These are phyloP conservation scores for Epirrhoe tristata DNA, from an alignment of 2,888 invertebrate species.

Conservation along the genomic window DNA sequence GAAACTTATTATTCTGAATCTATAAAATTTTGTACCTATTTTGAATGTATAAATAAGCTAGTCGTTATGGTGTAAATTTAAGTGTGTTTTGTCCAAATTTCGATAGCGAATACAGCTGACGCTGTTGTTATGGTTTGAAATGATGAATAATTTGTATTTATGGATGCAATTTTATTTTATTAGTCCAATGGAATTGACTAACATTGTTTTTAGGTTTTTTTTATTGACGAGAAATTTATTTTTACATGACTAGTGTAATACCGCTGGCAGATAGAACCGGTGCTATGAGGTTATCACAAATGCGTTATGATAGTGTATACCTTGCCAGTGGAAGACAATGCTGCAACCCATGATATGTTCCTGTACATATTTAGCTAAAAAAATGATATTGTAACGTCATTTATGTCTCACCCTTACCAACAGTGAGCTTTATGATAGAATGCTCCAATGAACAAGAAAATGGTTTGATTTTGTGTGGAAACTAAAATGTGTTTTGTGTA, in stretches of 20 bases:
- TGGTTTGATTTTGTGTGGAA: slow-evolving; percentile 31
- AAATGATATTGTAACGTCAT: slow-evolving; percentile 28
- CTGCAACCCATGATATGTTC: slow-evolving; percentile 26
- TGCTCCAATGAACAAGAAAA: slow-evolving; percentile 15
- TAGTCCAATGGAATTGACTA: slow-evolving; percentile 46
- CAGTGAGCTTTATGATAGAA: not conserved
- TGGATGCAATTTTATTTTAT: slow-evolving; percentile 48
- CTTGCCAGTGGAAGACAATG: slow-evolving; percentile 33
- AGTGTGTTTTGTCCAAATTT: slow-evolving; percentile 65
- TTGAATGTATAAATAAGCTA: slow-evolving; percentile 66
- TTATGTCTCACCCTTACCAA: not conserved
- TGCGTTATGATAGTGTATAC: slow-evolving; percentile 29
- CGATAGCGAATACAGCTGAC: slow-evolving; percentile 58
- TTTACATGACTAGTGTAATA: slow-evolving; percentile 34
- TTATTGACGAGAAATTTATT: slow-evolving; percentile 40
- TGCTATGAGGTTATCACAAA: slow-evolving; percentile 41
- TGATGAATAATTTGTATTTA: slow-evolving; percentile 64
- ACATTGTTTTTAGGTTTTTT: slow-evolving; percentile 41
- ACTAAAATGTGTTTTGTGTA: slow-evolving; percentile 32
- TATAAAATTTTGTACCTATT: slow-evolving; percentile 52
- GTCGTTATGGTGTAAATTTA: slow-evolving; percentile 64
- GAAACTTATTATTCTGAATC: slow-evolving; percentile 52
- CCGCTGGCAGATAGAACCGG: slow-evolving; percentile 40
- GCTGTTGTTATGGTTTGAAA: slow-evolving; percentile 59
- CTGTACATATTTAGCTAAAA: slow-evolving; percentile 35